Conservation (phyloP, 2,888 invertebrate genomes). For the Cataglyphis cursor region DNA sequence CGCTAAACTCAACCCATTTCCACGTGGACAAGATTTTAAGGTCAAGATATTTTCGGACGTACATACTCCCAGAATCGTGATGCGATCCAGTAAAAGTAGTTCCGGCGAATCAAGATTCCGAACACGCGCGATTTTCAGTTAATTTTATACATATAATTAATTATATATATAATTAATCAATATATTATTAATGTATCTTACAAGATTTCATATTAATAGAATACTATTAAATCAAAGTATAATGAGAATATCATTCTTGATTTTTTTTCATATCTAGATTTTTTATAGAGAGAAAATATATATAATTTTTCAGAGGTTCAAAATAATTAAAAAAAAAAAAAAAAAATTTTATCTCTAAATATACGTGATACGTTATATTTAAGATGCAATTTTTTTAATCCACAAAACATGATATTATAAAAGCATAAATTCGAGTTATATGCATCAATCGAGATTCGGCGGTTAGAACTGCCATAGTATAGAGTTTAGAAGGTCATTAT, state of each 20-base stretch:
- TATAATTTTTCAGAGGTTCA: neutral
- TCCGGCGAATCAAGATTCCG: constrained; percentile 3
- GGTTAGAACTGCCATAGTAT: neutral
- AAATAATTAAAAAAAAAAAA: neutral
- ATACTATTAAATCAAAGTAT: neutral
- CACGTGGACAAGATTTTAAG: constrained; percentile 27
- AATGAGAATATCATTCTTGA: neutral
- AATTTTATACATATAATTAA: neutral
- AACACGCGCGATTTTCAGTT: neutral
- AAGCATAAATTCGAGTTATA: neutral
- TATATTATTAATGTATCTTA: neutral
- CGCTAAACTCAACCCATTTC: neutral
- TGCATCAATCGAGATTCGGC: neutral
- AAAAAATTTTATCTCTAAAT: neutral
- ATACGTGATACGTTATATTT: neutral
- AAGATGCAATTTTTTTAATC: neutral
- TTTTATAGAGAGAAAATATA: neutral
- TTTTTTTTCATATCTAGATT: neutral
- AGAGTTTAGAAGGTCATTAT: constrained; percentile 78
- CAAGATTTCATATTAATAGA: neutral
- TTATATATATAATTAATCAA: neutral
- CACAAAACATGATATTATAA: neutral
- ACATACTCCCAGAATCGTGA: neutral
- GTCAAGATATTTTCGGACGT: constrained; percentile 43
- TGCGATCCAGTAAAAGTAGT: neutral